These are phyloP conservation scores for Athrips mouffetella DNA, from an alignment of 2,888 invertebrate species.

Conservation along the genomic window DNA sequence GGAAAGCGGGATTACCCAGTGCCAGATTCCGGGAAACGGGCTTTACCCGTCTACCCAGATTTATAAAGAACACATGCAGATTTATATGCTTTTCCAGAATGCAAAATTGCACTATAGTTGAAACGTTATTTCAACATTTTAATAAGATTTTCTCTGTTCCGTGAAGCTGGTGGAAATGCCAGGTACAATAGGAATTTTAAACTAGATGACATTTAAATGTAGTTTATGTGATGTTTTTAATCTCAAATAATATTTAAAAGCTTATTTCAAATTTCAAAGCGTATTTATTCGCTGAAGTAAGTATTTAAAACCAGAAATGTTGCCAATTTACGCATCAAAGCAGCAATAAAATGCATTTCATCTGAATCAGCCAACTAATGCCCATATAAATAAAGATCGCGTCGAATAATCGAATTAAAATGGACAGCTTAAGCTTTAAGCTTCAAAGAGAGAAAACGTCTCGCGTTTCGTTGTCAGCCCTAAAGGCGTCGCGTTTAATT, in stretches of 20 bases:
- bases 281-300: too few relatives aligned
- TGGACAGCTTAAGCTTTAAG: too few relatives aligned
- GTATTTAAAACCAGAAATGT: too few relatives aligned
- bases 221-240: not conserved
- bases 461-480: conserved; percentile 9
- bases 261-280: too few relatives aligned
- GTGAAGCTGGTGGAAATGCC: not conserved
- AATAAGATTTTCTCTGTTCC: not conserved
- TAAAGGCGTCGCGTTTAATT: conserved; percentile 47
- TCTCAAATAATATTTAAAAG: too few relatives aligned
- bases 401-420: not conserved
- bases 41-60: not conserved
- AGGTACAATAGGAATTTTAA: too few relatives aligned
- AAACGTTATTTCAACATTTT: conserved; percentile 1
- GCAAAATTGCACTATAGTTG: conserved; percentile 2
- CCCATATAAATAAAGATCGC: not conserved
- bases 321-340: too few relatives aligned
- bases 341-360: too few relatives aligned
- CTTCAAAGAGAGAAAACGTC: not conserved
- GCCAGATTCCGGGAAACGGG: conserved; percentile 5
- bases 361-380: conserved; percentile 1
- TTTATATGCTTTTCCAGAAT: conserved; percentile 1
- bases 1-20: conserved; percentile 1
- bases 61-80: conserved; percentile 2
- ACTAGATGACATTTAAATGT: too few relatives aligned